Base-by-base conservation (phyloP, 1,140 invertebrate genomes). In the Apis cerana region DNA sequence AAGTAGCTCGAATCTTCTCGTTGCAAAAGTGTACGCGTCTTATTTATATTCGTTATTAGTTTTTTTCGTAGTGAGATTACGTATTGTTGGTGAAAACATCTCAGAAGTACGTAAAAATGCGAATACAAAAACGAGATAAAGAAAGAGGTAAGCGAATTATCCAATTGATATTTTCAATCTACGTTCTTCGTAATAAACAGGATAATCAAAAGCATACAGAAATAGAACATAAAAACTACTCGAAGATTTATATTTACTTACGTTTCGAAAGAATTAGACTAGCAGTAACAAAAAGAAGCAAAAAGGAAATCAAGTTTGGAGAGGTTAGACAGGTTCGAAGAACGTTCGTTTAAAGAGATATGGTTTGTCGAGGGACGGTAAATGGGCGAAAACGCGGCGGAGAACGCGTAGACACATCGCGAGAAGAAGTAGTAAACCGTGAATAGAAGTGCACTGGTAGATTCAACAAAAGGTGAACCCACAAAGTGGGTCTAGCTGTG, bases 391-490 rank as follows among this genome's bases (percentile, higher is more conserved):
- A 75, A 68, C 43, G 4, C 54, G 64, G n/a, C 23, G 50, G 67
- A n/a, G 54, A 52, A 11, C 11, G 17, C 27, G 79, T 54, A 56
- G 50, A 75, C n/a, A 48, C 19, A 64, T 43, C 27, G 50, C 17
- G 17, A 27, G 27, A 68, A 68, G 27, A 52, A 81, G 62, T 56
- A 75, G 68, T 72, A 75, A 86, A 52, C 75, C 52, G 70, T 75
- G 72, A 86, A 77, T 74, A 67, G 61, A 61, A 68, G 58, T 43
- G 19, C 61, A 68, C 61, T 58, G 68, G 72, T 33, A 54, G 52
- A 69, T 69, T 64, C 77, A 64, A 88, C 86, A 89, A 90, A 90
- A 89, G 87, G 83, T 85, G 85, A 88, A 65, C 82, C 79, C 76
- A 77, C 82, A 72, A 82, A 48, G 88, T 88, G 76, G 85, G 50